phyloP scores from a whole-genome alignment of 2,888 invertebrate species.

The Dastarcus helophoroides region DNA sequence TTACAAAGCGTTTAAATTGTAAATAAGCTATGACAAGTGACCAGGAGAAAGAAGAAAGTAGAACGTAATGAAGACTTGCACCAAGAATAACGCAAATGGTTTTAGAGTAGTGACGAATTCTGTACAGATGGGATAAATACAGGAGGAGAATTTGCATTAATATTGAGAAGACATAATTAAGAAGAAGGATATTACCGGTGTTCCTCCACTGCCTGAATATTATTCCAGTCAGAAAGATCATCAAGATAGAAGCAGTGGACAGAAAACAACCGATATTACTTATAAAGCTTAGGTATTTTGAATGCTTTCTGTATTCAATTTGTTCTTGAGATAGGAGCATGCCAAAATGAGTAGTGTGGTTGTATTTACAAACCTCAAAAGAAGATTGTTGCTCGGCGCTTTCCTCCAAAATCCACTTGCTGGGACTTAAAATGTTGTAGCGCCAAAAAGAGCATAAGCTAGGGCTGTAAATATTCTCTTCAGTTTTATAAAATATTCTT shows the following conservation, averaged over 20 bases:
- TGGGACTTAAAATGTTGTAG: no score
- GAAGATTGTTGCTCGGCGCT: no score
- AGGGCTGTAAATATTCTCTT: no score
- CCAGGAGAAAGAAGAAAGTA: conserved; percentile 59
- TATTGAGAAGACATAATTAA: conserved; percentile 28
- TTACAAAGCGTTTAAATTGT: conserved; percentile 54
- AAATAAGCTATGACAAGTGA: conserved; percentile 58
- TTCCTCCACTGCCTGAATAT: conserved; percentile 50
- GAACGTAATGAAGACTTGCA: conserved; percentile 51
- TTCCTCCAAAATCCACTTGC: no score
- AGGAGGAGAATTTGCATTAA: conserved; percentile 30
- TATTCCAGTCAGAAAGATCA: conserved; percentile 42
- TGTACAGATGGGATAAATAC: conserved; percentile 27
- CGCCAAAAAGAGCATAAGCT: no score
- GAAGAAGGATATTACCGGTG: conserved; percentile 31
- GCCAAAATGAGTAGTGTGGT: conserved; percentile 9
- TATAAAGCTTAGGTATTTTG: conserved; percentile 35
- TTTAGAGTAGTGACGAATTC: conserved; percentile 31
- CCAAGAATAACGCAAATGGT: conserved; percentile 48
- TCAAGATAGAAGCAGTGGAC: conserved; percentile 40
- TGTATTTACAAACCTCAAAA: conserved; percentile 6
- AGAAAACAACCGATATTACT: conserved; percentile 42
- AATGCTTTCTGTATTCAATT: conserved; percentile 22
- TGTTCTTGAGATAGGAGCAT: no score
- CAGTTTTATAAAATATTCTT: no score